Percentiles rank a stretch among this genome's conserved stretches.
phyloP scores from a whole-genome alignment of 2,888 invertebrate genomes.

The Antitype chi region DNA sequence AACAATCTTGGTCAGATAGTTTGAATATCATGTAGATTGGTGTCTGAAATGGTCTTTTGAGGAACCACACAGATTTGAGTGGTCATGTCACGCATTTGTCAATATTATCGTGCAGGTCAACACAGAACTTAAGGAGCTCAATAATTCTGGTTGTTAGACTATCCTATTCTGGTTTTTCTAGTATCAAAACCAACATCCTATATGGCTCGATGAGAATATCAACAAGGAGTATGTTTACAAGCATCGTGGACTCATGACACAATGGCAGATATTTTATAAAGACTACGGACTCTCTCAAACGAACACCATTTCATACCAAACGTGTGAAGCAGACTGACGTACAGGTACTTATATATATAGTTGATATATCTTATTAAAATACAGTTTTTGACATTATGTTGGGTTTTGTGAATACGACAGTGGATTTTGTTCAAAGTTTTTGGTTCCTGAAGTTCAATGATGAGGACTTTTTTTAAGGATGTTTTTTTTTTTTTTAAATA shows the following conservation, averaged over 20 bases:
- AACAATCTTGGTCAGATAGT: too few relatives aligned
- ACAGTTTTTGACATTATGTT: background rate
- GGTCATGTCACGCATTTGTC: too few relatives aligned
- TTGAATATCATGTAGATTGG: too few relatives aligned
- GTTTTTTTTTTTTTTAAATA: background rate
- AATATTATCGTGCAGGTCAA: too few relatives aligned
- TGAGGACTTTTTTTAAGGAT: background rate
- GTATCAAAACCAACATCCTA: slow-evolving; percentile 45
- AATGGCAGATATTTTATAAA: slow-evolving; percentile 82
- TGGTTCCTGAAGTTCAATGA: background rate
- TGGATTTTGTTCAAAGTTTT: background rate
- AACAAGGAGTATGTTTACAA: slow-evolving; percentile 75
- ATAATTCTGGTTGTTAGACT: background rate
- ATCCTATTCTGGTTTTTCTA: background rate
- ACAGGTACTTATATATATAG: slow-evolving; percentile 39
- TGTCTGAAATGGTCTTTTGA: too few relatives aligned
- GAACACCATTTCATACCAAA: slow-evolving; percentile 33
- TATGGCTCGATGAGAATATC: slow-evolving; percentile 58
- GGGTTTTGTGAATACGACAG: background rate
- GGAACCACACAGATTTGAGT: too few relatives aligned
- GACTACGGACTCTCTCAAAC: slow-evolving; percentile 26
- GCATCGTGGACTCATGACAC: slow-evolving; percentile 70
- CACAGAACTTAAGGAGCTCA: too few relatives aligned
- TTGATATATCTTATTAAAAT: background rate
- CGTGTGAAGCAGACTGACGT: slow-evolving; percentile 17